Conservation (phyloP, 2,888 invertebrate species). For the Allophyes oxyacanthae region DNA sequence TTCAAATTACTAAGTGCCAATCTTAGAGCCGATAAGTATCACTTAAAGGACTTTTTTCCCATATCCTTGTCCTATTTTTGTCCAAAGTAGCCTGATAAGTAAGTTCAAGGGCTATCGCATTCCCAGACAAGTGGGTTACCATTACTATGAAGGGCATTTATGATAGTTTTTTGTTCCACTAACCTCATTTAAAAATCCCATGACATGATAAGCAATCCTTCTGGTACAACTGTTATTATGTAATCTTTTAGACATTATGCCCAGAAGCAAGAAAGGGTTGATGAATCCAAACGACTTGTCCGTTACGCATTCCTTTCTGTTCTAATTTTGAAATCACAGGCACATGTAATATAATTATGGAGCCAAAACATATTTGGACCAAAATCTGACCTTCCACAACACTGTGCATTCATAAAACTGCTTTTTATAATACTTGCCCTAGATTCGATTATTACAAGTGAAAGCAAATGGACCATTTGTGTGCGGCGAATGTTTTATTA, state of each 20-base stretch:
- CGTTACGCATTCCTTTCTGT: constrained; percentile 5
- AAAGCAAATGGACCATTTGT: constrained; percentile 36
- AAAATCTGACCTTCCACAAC: constrained; percentile 56
- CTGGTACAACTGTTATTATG: constrained; percentile 42
- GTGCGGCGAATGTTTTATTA: constrained; percentile 32
- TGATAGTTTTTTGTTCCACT: constrained; percentile 80
- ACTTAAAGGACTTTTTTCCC: constrained; percentile 53
- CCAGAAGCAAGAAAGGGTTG: constrained; percentile 46
- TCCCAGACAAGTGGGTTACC: constrained; percentile 79
- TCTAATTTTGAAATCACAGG: constrained; percentile 8
- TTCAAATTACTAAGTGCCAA: constrained; percentile 43
- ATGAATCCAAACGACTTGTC: constrained; percentile 33
- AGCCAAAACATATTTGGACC: constrained; percentile 31
- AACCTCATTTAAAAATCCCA: constrained; percentile 72
- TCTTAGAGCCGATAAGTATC: constrained; percentile 33
- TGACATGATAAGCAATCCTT: constrained; percentile 52
- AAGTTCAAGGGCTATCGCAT: constrained; percentile 82
- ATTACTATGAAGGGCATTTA: constrained; percentile 73
- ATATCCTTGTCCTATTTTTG: constrained; percentile 58
- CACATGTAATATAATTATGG: not conserved
- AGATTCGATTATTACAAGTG: constrained; percentile 49
- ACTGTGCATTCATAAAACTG: constrained; percentile 26
- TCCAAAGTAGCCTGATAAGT: constrained; percentile 68
- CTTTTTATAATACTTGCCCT: constrained; percentile 32
- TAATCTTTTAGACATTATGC: constrained; percentile 56